These are phyloP conservation scores for Oxycera nigricornis DNA, from an alignment of 2,888 invertebrate species.

Conservation along the genomic window DNA sequence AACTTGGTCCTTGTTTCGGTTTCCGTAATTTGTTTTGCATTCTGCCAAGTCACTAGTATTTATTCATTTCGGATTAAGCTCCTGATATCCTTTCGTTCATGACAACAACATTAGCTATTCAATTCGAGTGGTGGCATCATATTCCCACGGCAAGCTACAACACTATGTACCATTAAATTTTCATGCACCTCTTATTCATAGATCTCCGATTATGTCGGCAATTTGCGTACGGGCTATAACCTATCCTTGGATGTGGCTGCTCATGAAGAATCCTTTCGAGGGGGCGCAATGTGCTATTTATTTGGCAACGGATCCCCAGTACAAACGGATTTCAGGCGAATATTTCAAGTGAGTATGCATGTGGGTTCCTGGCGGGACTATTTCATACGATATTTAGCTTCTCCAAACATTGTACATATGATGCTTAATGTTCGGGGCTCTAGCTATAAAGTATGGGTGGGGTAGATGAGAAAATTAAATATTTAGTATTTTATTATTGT, in stretches of 20 bases:
- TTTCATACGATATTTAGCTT: neutral
- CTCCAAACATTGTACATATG: neutral
- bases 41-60: too few species aligned
- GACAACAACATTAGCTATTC: too few species aligned
- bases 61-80: too few species aligned
- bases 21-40: too few species aligned
- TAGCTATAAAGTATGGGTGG: too few species aligned
- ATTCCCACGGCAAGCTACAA: too few species aligned
- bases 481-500: neutral
- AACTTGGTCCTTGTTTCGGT: too few species aligned
- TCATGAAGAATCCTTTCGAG: constrained; percentile 72
- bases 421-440: neutral
- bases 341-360: constrained; percentile 69
- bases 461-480: too few species aligned
- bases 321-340: constrained; percentile 69
- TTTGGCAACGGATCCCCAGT: constrained; percentile 69
- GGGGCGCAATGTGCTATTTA: constrained; percentile 74
- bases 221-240: constrained; percentile 67
- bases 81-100: too few species aligned
- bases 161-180: neutral
- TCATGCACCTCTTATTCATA: constrained; percentile 45
- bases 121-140: too few species aligned
- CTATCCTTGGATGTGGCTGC: constrained; percentile 72
- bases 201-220: constrained; percentile 61
- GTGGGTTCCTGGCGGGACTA: constrained; percentile 24